Conservation (phyloP, 2,113 vertebrate genomes). For the Tachysurus fulvidraco region DNA sequence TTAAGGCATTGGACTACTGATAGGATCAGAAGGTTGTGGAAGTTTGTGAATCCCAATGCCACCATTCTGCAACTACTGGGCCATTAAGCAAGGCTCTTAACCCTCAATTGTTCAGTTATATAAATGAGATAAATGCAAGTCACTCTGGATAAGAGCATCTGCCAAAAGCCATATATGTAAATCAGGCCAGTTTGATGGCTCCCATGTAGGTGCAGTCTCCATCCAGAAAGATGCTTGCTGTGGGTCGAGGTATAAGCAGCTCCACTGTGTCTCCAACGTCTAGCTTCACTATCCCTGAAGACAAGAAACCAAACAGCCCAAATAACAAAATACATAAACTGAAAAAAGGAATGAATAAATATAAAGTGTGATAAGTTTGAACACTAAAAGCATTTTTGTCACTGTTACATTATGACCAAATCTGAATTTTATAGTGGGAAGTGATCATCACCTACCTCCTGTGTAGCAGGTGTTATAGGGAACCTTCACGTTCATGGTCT, state of each 20-base stretch:
- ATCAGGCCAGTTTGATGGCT: constrained; percentile 85
- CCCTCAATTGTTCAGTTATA: too few relatives aligned
- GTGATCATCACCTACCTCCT: constrained; percentile 77
- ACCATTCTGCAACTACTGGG: too few relatives aligned
- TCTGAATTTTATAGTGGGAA: background rate
- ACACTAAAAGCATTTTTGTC: background rate
- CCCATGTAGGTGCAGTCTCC: constrained; percentile 93
- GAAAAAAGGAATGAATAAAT: background rate
- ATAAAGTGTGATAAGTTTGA: background rate
- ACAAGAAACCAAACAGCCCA: constrained; percentile 7
- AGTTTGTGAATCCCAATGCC: too few relatives aligned
- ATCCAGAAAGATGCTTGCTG: constrained; percentile 83
- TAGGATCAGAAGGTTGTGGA: too few relatives aligned
- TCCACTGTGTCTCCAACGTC: constrained; percentile 89
- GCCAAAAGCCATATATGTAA: background rate
- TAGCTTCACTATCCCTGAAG: constrained; percentile 87
- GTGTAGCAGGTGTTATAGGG: constrained; percentile 95
- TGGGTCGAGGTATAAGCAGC: constrained; percentile 83
- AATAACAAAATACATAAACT: background rate
- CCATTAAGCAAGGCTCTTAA: too few relatives aligned
- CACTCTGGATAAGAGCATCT: too few relatives aligned
- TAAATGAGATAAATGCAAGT: too few relatives aligned
- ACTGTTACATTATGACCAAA: background rate
- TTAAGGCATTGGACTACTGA: too few relatives aligned
- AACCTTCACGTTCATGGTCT: constrained; percentile 82